Evolutionary conservation across 2,797 vertebrate genomes (phyloP), one percentile per base, ranked within the genome.

Genomic region (Furcifer pardalis): DNA sequence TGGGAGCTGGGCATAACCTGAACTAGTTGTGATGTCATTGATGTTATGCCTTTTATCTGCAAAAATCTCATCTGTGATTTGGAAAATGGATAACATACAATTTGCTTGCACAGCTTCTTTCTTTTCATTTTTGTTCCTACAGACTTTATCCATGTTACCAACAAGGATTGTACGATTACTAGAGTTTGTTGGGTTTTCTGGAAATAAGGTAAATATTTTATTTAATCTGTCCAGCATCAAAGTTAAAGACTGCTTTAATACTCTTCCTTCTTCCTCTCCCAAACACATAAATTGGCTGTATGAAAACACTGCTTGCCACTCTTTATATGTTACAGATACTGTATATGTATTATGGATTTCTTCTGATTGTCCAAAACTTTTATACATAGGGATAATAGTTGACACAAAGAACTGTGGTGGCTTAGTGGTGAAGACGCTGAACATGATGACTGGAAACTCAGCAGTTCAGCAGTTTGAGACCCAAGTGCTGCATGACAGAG

Each of bases 151-250:
- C 82, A 97, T 99, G 97, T 95, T 99, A 91, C 98, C 98, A 1
- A 97, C 97, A 7, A 95, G 98, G 89, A 99, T 98, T 56, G 95
- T 99, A 75, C 97, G 97, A 84, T 96, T 99, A 84, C 93, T 99
- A 84, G 98, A 99, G 92, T 99, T 99, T 90, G 98, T 99, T 23
- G 98, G 98, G 25, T 98, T 99, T 95, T 99, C 98, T 90, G 98
- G 98, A 88, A 99, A 99, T 92, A 99, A 99, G 97, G 98, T 99
- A 95, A 96, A 40, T 21, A 4, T 73, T 74, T 83, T 25, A 23
- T 42, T 77, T 52, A 56, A 56, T 69, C n/a, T 77, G 5, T 7
- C 37, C 56, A 56, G 17, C 35, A 12, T 77, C 15, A 15, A 40
- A 27, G 35, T 25, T 69, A 40, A 40, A 56, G 46, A 81, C 2